Base-by-base conservation (phyloP, 2,113 vertebrate species). In the Uria aalge region DNA sequence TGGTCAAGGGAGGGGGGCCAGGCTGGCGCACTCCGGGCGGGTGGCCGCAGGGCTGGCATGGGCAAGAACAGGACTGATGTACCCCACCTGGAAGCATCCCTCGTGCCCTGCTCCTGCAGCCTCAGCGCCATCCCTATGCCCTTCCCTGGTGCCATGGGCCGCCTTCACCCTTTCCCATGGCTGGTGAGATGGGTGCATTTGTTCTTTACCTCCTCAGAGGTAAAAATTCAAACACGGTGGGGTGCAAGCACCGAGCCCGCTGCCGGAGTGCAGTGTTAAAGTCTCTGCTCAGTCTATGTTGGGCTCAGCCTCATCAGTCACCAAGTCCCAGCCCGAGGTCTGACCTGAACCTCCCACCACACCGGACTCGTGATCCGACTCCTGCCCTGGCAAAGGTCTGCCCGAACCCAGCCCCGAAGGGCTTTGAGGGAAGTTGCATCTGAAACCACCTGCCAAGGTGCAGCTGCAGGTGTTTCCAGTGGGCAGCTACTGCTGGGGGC, bases 101-200 rank as follows among this genome's bases (percentile, higher is more conserved):
- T 18, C 0, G 0, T 16, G 30, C 50, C 18, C 24, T 7, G 45
- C 55, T 43, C 64, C 69, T 29, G 32, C 29, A n/a, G 34, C 45
- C 27, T 43, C 17, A 19, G 40, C 15, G 0, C 5, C 4, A 4
- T 11, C 20, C 14, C 48, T 23, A 9, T 2, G 26, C 11, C 36
- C 36, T 19, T 40, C 5, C 17, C 45, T 2, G 7, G 19, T 4
- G 7, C 53, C 1, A 2, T 5, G 76, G 0, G 0, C 22, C 19
- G 6, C 34, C 47, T 41, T 22, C 57, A 32, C 47, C 53, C 16
- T 30, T 22, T 22, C 9, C 60, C 32, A 1, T 3, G 22, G 72
- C 3, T 1, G 50, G 12, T 7, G 40, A 23, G 60, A 7, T 0
- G 0, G 55, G 12, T 9, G 1, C 41, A 2, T 9, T 40, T 3